These are phyloP conservation scores for Noturus placidus DNA, from an alignment of 2,113 vertebrate genomes.

Conservation along the genomic window DNA sequence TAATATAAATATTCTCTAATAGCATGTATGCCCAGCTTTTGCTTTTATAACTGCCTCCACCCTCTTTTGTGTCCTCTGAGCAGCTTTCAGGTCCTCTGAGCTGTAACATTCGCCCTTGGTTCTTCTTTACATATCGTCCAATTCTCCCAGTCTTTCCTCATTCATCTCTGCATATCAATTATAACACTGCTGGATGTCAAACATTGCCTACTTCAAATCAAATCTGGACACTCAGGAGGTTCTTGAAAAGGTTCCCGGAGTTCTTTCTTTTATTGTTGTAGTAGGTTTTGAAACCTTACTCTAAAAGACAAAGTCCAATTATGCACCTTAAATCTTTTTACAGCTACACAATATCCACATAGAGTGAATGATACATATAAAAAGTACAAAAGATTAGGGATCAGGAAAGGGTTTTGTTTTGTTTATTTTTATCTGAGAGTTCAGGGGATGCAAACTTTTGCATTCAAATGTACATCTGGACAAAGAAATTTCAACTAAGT, in stretches of 20 bases:
- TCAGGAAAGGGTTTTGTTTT: neutral
- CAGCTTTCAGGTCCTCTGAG: neutral
- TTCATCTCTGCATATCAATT: neutral
- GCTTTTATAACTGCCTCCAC: neutral
- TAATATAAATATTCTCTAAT: neutral
- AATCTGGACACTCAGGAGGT: neutral
- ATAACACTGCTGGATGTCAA: neutral
- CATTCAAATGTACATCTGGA: neutral
- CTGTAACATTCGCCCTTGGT: neutral
- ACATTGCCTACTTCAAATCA: neutral
- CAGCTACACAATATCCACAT: neutral
- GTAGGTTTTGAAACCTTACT: neutral
- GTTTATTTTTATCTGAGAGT: neutral
- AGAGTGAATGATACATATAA: neutral
- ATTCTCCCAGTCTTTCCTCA: neutral
- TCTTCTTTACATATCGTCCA: neutral
- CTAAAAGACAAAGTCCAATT: neutral
- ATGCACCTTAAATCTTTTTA: neutral
- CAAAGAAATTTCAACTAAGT: neutral
- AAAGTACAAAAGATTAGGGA: neutral
- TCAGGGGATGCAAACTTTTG: neutral
- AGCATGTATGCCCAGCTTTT: neutral
- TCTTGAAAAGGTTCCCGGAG: neutral
- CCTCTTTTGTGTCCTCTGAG: conserved; percentile 9
- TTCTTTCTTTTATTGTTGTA: neutral